A percentile compares a stretch with the other conserved stretches of the same genome.
Conservation (phyloP, 2,888 invertebrate genomes). For the Acanthacorydalis orientalis region DNA sequence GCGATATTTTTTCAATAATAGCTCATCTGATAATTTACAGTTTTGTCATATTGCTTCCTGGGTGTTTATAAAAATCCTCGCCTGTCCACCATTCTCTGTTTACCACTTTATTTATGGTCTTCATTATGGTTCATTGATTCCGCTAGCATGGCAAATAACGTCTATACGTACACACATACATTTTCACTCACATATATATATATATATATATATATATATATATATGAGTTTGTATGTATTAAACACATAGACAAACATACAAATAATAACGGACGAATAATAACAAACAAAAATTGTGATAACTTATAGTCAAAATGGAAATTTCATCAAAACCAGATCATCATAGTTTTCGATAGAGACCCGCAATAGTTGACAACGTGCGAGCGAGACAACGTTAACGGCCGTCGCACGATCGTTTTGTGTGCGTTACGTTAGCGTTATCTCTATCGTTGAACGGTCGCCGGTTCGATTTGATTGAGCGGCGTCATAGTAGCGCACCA, state of each 20-base stretch:
- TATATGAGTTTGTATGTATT: too few relatives aligned
- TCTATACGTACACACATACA: background rate
- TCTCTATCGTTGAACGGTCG: too few relatives aligned
- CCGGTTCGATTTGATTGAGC: too few relatives aligned
- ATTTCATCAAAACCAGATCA: conserved; percentile 17
- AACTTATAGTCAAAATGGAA: conserved; percentile 19
- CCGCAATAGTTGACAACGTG: background rate
- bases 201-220: too few relatives aligned
- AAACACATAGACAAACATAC: too few relatives aligned
- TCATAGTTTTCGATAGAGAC: conserved; percentile 8
- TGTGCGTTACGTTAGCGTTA: too few relatives aligned
- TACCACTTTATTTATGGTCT: conserved; percentile 23
- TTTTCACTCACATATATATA: too few relatives aligned
- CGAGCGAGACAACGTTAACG: too few relatives aligned
- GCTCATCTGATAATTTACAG: too few relatives aligned
- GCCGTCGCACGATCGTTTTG: too few relatives aligned
- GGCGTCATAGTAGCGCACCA: background rate
- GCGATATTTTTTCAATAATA: too few relatives aligned
- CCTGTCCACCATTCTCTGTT: conserved; percentile 17
- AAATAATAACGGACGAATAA: too few relatives aligned
- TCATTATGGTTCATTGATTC: conserved; percentile 27
- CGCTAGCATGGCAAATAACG: conserved; percentile 10
- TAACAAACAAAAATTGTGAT: conserved; percentile 20
- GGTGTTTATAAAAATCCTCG: conserved; percentile 19
- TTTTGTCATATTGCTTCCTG: conserved; percentile 21